Evolutionary conservation across 2,797 vertebrate species (phyloP), one percentile per base, ranked within the genome.

Genomic region (Perodicticus potto): DNA sequence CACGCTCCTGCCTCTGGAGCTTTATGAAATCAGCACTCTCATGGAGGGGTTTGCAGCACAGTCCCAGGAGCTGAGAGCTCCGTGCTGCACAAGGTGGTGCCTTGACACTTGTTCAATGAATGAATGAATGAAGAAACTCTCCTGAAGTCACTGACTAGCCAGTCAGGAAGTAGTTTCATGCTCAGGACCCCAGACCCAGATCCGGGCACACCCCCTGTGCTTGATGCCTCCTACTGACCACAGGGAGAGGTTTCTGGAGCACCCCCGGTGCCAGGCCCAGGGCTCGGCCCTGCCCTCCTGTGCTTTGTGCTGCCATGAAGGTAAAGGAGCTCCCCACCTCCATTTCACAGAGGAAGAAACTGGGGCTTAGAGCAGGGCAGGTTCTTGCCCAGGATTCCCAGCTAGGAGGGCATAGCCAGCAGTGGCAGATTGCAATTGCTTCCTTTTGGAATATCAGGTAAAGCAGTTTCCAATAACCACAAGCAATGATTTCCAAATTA

Each of bases 401-500:
- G 45, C 10, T 22, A 25, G 69, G 34, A 13, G 11, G 10, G 34
- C 22, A 5, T 43, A 4, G 2, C 43, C 57, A 55, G 34, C 40
- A n/a, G 49, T 53, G 49, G 14, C 49, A 53, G 49, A 55, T 13
- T 65, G n/a, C 43, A 40, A 29, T 22, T 40, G 61, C n/a, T 32
- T 72, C 5, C 49, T 34, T 55, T n/a, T 1, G 7, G 40, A 59
- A 40, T 29, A 67, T 6, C 70, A 34, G 59, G 9, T 84, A 83
- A 94, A 91, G 76, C 27, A 91, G 7, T 34, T 91, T 29, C 91
- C 37, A 95, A 69, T 53, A 91, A 91, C 95, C 49, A 13, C 92
- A 95, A 95, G 57, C 27, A 96, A 84, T 13, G 37, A 97, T 87
- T 93, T 96, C 55, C 25, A 89, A 40, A 88, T 95, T 96, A 57